Conservation (phyloP, 2,113 vertebrate genomes). For the Anhinga anhinga region DNA sequence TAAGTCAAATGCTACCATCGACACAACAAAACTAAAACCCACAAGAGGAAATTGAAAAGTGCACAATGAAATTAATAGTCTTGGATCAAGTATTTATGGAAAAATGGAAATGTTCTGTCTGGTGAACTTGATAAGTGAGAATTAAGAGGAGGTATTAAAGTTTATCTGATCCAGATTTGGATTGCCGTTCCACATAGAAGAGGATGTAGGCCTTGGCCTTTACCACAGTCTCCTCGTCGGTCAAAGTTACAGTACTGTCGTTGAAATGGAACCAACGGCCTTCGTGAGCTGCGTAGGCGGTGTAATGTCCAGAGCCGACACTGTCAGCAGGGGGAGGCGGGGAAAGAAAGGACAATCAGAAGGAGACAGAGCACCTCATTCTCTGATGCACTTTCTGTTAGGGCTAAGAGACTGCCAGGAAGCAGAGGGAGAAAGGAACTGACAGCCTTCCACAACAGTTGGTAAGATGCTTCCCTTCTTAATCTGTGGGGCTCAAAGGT, state of each 20-base stretch:
- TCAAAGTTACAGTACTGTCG: slow-evolving; percentile 94
- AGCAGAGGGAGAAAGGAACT: neutral
- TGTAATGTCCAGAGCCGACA: slow-evolving; percentile 96
- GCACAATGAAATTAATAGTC: slow-evolving; percentile 80
- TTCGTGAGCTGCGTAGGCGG: slow-evolving; percentile 89
- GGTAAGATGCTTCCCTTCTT: neutral
- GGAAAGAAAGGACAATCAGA: neutral
- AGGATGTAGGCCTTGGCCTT: slow-evolving; percentile 99
- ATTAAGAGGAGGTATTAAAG: slow-evolving; percentile 75
- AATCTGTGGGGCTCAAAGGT: neutral
- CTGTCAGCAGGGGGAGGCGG: slow-evolving; percentile 51
- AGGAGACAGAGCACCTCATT: neutral
- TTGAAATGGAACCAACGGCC: slow-evolving; percentile 98
- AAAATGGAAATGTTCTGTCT: slow-evolving; percentile 77
- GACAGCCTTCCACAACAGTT: neutral
- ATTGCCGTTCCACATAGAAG: slow-evolving; percentile 89
- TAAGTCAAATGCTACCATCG: slow-evolving; percentile 75
- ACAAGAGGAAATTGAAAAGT: slow-evolving; percentile 79
- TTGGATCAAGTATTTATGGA: slow-evolving; percentile 81
- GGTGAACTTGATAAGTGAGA: slow-evolving; percentile 64
- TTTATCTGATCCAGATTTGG: slow-evolving; percentile 75
- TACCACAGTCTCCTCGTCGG: slow-evolving; percentile 88
- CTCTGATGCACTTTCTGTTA: neutral
- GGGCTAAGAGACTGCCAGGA: neutral
- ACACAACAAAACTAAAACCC: slow-evolving; percentile 76